Evolutionary conservation across 2,113 vertebrate species (phyloP).

Genomic region (Catagonus wagneri): DNA sequence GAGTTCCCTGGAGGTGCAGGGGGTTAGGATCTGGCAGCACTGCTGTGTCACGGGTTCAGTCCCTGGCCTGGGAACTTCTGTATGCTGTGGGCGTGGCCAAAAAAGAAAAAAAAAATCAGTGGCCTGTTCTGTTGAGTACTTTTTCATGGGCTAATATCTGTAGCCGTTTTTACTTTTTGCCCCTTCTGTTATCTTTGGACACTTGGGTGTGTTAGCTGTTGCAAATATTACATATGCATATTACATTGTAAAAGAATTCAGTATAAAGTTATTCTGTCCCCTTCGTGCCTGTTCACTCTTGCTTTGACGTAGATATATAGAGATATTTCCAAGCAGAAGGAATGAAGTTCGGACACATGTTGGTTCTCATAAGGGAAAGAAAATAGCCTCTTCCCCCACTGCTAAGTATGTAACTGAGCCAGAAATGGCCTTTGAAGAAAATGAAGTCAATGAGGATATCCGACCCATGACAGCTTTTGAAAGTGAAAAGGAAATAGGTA

Average conservation of each 20-base stretch:
- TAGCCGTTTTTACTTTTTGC: background rate
- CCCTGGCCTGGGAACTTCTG: too few relatives aligned
- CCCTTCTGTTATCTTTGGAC: background rate
- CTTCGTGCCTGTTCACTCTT: conserved; percentile 50
- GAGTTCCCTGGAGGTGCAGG: too few relatives aligned
- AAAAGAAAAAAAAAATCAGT: background rate
- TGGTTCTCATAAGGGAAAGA: conserved; percentile 73
- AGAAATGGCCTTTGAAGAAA: conserved; percentile 78
- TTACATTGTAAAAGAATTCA: conserved; percentile 31
- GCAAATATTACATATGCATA: background rate
- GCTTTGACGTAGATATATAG: conserved; percentile 91
- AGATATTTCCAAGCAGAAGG: conserved; percentile 93
- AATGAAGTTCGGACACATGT: conserved; percentile 85
- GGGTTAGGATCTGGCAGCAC: too few relatives aligned
- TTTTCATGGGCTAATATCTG: background rate
- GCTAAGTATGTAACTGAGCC: conserved; percentile 74
- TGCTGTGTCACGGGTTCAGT: too few relatives aligned
- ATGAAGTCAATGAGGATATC: conserved; percentile 29
- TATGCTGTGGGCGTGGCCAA: too few relatives aligned
- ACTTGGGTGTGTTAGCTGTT: conserved; percentile 21
- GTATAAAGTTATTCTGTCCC: background rate
- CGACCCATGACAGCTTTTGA: conserved; percentile 59
- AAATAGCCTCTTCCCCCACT: conserved; percentile 64
- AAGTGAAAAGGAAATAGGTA: conserved; percentile 79
- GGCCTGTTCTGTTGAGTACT: background rate